Evolutionary conservation across 2,888 invertebrate species (phyloP), one percentile per base, ranked within the genome.

Genomic region (Lochmaea crataegi): DNA sequence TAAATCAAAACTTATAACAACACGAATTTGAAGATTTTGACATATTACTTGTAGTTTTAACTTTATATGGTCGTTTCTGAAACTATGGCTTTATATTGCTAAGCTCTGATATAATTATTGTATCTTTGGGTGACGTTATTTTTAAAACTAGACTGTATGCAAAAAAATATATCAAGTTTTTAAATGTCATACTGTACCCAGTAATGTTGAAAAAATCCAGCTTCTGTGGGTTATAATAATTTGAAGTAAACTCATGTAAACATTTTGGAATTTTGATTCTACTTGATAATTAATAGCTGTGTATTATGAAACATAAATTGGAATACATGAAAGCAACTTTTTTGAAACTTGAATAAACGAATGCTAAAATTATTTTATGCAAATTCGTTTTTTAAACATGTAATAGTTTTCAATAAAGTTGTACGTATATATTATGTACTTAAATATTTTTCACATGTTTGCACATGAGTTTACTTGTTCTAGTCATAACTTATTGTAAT

Each of bases 21-120:
- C 4, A 26, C 26, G 4, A 26, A 26, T 26, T 26, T 26, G 26
- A 48, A n/a, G n/a, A 14, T 12, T n/a, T n/a, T 48, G 42, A n/a
- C n/a, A 56, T 56, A 56, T 56, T 22, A 26, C 22, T 56, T 18
- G 22, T 22, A 56, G 56, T 56, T 56, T 56, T 26, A 56, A 56
- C 16, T n/a, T 3, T 4, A 14, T 48, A 48, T 2, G 4, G n/a
- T 6, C 48, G 48, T 48, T 48, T 48, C n/a, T 48, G n/a, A n/a
- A n/a, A 57, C 12, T 18, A 11, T 57, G 10, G 57, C 22, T 57
- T 12, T 1, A 22, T 57, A 57, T 57, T 57, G 1, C 22, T 22
- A 2, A 22, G 10, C 22, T 11, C 10, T 22, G 11, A 11, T 53
- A n/a, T 53, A 16, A 57, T 14, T 42, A 42, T 48, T 26, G 22